Evolutionary conservation across 2,888 invertebrate genomes (phyloP).

Genomic region (Nebria salina): DNA sequence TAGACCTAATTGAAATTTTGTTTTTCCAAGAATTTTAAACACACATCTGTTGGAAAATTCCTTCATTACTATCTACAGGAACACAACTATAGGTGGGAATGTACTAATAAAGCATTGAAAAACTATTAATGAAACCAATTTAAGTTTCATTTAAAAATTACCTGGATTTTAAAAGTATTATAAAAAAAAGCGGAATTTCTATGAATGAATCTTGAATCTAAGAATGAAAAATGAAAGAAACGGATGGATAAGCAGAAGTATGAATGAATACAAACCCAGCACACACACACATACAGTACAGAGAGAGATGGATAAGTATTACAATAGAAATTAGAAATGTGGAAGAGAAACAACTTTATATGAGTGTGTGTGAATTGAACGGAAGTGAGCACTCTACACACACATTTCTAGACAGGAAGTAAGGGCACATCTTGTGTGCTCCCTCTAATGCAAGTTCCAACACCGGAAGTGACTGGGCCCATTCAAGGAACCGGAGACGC

Average conservation of each 20-base stretch:
- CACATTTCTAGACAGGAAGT: slow-evolving; percentile 18
- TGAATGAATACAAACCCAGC: neutral
- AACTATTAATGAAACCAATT: too few species aligned
- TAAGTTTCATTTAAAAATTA: too few species aligned
- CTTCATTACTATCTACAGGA: too few species aligned
- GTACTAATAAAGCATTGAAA: too few species aligned
- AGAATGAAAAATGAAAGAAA: neutral
- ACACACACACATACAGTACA: neutral
- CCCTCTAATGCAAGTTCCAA: neutral
- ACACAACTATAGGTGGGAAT: too few species aligned
- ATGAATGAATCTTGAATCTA: neutral
- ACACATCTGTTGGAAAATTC: too few species aligned
- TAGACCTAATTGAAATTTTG: too few species aligned
- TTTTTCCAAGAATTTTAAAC: too few species aligned
- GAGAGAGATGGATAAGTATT: neutral
- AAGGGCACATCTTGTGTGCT: slow-evolving; percentile 12
- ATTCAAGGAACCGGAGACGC: slow-evolving; percentile 1
- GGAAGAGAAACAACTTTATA: neutral
- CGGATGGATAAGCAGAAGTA: neutral
- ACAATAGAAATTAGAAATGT: neutral
- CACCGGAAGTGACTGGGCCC: neutral
- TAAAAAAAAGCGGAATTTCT: too few species aligned
- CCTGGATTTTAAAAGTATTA: too few species aligned
- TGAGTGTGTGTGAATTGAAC: slow-evolving; percentile 54
- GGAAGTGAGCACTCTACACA: slow-evolving; percentile 55